A percentile compares a stretch with the other conserved stretches of the same genome.
Conservation (phyloP, 2,797 vertebrate genomes). For the Orestias chungarensis region DNA sequence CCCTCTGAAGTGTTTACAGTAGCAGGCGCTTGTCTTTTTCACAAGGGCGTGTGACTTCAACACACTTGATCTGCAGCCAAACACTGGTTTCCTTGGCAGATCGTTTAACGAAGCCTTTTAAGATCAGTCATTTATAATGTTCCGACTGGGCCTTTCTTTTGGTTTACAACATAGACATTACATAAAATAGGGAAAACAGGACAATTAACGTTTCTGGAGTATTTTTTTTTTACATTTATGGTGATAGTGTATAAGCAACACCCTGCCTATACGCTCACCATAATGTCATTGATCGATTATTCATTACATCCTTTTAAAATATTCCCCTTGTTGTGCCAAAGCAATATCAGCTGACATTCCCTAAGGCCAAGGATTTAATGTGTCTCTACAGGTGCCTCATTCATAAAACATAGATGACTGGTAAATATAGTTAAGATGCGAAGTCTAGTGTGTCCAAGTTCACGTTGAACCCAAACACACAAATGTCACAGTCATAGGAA, state of each 20-base stretch:
- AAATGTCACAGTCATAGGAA: conserved; percentile 6
- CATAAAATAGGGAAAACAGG: conserved; percentile 22
- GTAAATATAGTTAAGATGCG: conserved; percentile 29
- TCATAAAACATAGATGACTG: conserved; percentile 50
- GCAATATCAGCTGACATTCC: conserved; percentile 21
- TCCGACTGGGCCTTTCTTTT: conserved; percentile 25
- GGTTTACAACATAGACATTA: conserved; percentile 33
- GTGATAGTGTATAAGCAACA: conserved; percentile 10
- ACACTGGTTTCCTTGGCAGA: conserved; percentile 47
- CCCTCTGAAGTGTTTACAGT: conserved; percentile 59
- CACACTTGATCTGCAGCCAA: conserved; percentile 55
- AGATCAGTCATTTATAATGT: conserved; percentile 37
- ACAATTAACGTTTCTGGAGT: not conserved
- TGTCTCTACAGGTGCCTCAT: conserved; percentile 53
- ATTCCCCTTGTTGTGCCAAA: conserved; percentile 18
- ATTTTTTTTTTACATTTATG: conserved; percentile 16
- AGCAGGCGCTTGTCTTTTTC: conserved; percentile 43
- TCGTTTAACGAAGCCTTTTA: conserved; percentile 39
- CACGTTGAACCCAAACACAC: conserved; percentile 7
- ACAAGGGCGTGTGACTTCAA: conserved; percentile 38
- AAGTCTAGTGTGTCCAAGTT: not conserved
- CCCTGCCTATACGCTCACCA: conserved; percentile 4
- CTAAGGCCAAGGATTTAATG: conserved; percentile 18
- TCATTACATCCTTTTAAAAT: conserved; percentile 42
- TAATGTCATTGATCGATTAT: conserved; percentile 53